These are phyloP conservation scores for Lampropteryx suffumata DNA, from an alignment of 2,888 invertebrate species.

Conservation along the genomic window DNA sequence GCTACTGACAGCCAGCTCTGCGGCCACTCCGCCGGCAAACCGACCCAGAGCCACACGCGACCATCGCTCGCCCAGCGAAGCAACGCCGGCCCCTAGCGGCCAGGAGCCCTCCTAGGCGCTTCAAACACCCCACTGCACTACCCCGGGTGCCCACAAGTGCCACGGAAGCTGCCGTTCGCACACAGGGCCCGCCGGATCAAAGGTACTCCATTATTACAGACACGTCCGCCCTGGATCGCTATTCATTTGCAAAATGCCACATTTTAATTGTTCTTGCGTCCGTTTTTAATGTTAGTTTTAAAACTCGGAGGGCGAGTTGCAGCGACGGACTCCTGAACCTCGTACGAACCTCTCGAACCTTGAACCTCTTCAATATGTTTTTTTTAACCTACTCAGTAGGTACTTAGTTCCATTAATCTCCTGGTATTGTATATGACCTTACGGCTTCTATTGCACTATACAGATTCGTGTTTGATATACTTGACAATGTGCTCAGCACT, in stretches of 20 bases:
- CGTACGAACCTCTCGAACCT: no score
- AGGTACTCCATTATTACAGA: constrained; percentile 61
- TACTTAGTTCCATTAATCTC: constrained; percentile 55
- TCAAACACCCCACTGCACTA: constrained; percentile 60
- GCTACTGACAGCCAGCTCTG: constrained; percentile 54
- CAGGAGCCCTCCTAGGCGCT: constrained; percentile 75
- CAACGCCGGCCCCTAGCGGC: constrained; percentile 80
- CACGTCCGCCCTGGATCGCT: constrained; percentile 57
- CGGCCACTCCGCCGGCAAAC: constrained; percentile 76
- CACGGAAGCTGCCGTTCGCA: constrained; percentile 74
- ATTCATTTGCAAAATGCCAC: constrained; percentile 47
- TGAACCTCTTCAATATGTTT: no score
- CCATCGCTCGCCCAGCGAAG: constrained; percentile 69
- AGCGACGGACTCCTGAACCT: no score
- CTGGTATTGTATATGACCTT: constrained; percentile 60
- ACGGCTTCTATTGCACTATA: constrained; percentile 53
- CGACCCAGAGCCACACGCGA: constrained; percentile 72
- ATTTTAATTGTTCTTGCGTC: constrained; percentile 44
- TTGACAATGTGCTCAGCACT: background rate
- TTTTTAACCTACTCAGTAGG: no score
- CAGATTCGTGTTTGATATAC: constrained; percentile 17
- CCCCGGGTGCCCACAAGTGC: constrained; percentile 53
- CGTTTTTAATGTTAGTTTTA: constrained; percentile 26
- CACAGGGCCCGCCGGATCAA: constrained; percentile 70
- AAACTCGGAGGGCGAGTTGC: constrained; percentile 33